Evolutionary conservation across 1,140 invertebrate species (phyloP), one percentile per base, ranked within the genome.

Genomic region (Drosophila miranda): DNA sequence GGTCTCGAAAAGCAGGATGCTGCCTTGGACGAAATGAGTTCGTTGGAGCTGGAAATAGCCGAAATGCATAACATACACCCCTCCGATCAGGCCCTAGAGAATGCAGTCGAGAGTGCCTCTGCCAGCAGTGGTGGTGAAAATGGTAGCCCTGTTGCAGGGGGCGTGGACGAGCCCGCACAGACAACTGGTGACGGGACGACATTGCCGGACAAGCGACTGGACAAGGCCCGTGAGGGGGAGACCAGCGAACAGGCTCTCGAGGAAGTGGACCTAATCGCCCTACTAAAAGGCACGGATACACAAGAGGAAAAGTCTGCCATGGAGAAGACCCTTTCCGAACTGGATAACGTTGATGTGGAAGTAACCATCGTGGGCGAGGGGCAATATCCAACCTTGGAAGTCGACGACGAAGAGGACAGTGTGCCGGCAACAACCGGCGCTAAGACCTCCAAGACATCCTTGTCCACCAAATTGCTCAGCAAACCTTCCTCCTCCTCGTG

Each of bases 381-480:
- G 0, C 84, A 90, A 58, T 90, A 83, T 41, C 79, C 89, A 68
- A 90, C 90, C n/a, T 87, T 90, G 71, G 89, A 90, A 54, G 83
- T 90, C 1, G 84, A 87, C 26, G 89, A 90, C 45, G 71, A 56
- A 1, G 84, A 68, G 3, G 26, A 82, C n/a, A 58, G 56, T 49
- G 52, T 16, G 6, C 63, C 50, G 26, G 41, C 46, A 30, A 19
- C 61, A 2, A 8, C 16, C 21, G 6, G 8, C 2, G 23, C 52
- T 43, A 59, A 80, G 56, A 48, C 34, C 8, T 19, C 41, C 23
- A 49, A 45, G 21, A 13, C 48, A 9, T 8, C 63, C 1, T n/a
- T 19, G n/a, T 4, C 34, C 3, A 41, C 52, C 57, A 28, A 45
- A 23, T 28, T 16, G 23, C 3, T 23, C n/a, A 16, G 14, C 19